Conservation (phyloP, 2,888 invertebrate species). For the Agrotis segetum region DNA sequence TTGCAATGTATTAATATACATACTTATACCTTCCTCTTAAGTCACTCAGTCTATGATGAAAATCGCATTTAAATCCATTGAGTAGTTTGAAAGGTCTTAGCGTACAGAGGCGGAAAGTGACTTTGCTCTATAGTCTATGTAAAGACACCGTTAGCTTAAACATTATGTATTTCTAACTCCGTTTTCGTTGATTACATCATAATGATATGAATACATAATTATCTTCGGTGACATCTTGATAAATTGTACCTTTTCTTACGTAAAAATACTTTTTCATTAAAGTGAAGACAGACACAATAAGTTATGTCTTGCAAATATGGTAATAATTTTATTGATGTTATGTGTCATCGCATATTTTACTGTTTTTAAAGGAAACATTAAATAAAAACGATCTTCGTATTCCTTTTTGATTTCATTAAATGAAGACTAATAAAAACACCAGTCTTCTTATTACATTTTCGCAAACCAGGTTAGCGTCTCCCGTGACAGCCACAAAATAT, state of each 20-base stretch:
- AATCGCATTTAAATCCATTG: too few relatives aligned
- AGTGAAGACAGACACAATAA: slow-evolving; percentile 6
- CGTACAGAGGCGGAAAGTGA: too few relatives aligned
- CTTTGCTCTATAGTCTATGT: too few relatives aligned
- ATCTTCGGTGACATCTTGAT: slow-evolving; percentile 30
- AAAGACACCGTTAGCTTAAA: slow-evolving; percentile 36
- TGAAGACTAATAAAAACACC: neutral
- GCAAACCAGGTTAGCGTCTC: slow-evolving; percentile 16
- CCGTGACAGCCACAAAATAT: slow-evolving; percentile 22
- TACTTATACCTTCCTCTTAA: too few relatives aligned
- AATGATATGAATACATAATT: slow-evolving; percentile 41
- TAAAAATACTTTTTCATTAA: slow-evolving; percentile 11
- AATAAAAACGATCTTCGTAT: neutral
- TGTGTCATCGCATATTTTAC: neutral
- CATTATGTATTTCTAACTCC: slow-evolving; percentile 54
- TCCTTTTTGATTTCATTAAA: neutral
- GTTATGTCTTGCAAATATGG: slow-evolving; percentile 28
- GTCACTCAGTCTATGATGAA: too few relatives aligned
- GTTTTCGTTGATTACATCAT: slow-evolving; percentile 49
- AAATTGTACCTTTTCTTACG: slow-evolving; percentile 12
- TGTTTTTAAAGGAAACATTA: slow-evolving; percentile 14
- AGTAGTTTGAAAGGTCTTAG: too few relatives aligned
- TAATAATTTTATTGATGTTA: slow-evolving; percentile 10
- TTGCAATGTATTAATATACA: too few relatives aligned
- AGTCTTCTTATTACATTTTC: slow-evolving; percentile 3